A percentile compares a stretch with the other conserved stretches of the same genome.
Conservation (phyloP, 53 echinoderm and acorn worm genomes). For the Glandiceps talaboti region DNA sequence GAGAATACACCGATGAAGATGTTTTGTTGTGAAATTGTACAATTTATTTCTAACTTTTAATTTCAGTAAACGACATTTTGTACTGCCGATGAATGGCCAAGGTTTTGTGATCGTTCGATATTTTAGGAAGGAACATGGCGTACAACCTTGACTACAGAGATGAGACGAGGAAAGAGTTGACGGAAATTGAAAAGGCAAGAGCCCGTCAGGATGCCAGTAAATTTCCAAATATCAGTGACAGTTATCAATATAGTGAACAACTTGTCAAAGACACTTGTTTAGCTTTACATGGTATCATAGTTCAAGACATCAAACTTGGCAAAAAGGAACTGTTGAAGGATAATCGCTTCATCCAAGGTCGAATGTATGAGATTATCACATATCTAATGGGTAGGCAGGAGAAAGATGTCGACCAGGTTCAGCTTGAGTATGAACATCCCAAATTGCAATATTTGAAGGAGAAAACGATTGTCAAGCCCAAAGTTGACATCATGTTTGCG, state of each 20-base stretch:
- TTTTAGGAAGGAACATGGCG: too few relatives aligned
- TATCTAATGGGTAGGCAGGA: conserved; percentile 78
- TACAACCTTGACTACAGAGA: too few relatives aligned
- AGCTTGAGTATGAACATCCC: conserved; percentile 69
- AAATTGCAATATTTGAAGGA: conserved; percentile 65
- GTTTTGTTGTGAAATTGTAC: too few relatives aligned
- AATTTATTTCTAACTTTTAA: too few relatives aligned
- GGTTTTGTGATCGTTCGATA: too few relatives aligned
- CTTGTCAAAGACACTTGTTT: conserved; percentile 73
- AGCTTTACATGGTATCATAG: conserved; percentile 79
- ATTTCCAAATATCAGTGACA: conserved; percentile 80
- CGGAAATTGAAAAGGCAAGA: background rate
- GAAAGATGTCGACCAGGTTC: conserved; percentile 75
- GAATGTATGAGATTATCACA: conserved; percentile 77
- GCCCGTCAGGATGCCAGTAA: conserved; percentile 15
- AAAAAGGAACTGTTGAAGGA: conserved; percentile 84
- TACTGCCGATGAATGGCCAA: too few relatives aligned
- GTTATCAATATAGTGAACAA: conserved; percentile 76
- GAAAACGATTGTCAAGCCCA: conserved; percentile 55
- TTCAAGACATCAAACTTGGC: conserved; percentile 81
- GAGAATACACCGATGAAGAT: too few relatives aligned
- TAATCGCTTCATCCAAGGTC: conserved; percentile 65
- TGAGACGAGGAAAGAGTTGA: background rate
- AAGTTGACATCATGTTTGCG: conserved; percentile 66
- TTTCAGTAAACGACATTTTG: too few relatives aligned